A percentile compares a stretch with the other conserved stretches of the same genome.
These are phyloP conservation scores for Agapostemon virescens DNA, from an alignment of 2,888 invertebrate genomes.

Conservation along the genomic window DNA sequence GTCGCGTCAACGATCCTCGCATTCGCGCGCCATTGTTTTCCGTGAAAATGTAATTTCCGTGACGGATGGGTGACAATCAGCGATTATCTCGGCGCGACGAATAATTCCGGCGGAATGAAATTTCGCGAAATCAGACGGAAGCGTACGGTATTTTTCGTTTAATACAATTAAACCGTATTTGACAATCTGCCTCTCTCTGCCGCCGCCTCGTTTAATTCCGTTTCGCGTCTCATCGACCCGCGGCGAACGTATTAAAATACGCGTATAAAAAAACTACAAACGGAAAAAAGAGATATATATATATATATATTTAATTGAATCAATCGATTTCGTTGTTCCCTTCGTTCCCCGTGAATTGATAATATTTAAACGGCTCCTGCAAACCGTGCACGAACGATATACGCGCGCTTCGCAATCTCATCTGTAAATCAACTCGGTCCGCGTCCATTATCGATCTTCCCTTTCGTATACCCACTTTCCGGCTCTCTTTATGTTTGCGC, in stretches of 20 bases:
- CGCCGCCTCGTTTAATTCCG: slow-evolving; percentile 31
- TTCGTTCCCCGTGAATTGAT: background rate
- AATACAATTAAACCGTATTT: slow-evolving; percentile 20
- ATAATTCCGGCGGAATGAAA: background rate
- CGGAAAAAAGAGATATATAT: no score
- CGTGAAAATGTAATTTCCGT: background rate
- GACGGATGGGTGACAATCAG: background rate
- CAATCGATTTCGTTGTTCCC: background rate
- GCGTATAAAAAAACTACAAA: background rate
- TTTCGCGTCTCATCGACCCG: background rate
- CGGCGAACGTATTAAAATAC: background rate
- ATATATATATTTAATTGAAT: background rate
- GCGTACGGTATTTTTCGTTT: slow-evolving; percentile 21
- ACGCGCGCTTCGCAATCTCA: background rate
- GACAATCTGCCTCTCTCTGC: background rate
- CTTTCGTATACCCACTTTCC: background rate
- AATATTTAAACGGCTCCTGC: background rate
- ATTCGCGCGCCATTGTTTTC: background rate
- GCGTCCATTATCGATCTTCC: slow-evolving; percentile 3
- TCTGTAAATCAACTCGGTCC: background rate
- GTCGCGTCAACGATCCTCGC: background rate
- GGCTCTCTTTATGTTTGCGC: background rate
- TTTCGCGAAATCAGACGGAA: slow-evolving; percentile 11
- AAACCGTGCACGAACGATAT: background rate
- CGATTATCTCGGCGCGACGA: slow-evolving; percentile 1